Conservation (phyloP, 2,888 invertebrate species). For the Drosophila pegasa region DNA sequence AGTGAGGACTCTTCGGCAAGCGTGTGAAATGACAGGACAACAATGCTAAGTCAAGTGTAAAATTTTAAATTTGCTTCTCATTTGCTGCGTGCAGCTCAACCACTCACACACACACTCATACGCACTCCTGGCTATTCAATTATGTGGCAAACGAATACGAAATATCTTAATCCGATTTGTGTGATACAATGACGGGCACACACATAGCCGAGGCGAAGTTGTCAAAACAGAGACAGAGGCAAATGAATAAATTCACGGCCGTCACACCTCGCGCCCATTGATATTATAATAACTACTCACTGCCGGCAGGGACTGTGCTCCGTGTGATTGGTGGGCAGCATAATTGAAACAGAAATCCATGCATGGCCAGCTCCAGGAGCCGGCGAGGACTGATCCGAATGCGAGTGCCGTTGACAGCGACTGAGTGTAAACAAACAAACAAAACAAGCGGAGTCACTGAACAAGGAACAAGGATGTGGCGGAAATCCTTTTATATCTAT, state of each 20-base stretch:
- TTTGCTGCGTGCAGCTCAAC: constrained; percentile 72
- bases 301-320: constrained; percentile 8
- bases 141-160: constrained; percentile 84
- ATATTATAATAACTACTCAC: constrained; percentile 73
- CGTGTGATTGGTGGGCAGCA: constrained; percentile 40
- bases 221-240: constrained; percentile 75
- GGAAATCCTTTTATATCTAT: constrained; percentile 76
- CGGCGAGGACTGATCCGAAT: constrained; percentile 10
- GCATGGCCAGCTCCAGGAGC: constrained; percentile 67
- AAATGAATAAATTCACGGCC: constrained; percentile 78
- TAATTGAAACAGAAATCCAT: constrained; percentile 79
- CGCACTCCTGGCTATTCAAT: constrained; percentile 80
- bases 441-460: constrained; percentile 34
- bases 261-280: constrained; percentile 73
- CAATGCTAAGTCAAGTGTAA: constrained; percentile 85
- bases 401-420: constrained; percentile 57
- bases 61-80: constrained; percentile 85
- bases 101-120: constrained; percentile 53
- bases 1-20: constrained; percentile 43
- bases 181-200: constrained; percentile 70
- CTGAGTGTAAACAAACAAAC: constrained; percentile 47
- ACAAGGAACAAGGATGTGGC: constrained; percentile 49
- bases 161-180: constrained; percentile 85
- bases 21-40: constrained; percentile 82
- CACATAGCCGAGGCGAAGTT: constrained; percentile 53